A percentile compares a stretch with the other conserved stretches of the same genome.
phyloP scores from a whole-genome alignment of 2,888 invertebrate genomes.

The Blastobasis adustella region DNA sequence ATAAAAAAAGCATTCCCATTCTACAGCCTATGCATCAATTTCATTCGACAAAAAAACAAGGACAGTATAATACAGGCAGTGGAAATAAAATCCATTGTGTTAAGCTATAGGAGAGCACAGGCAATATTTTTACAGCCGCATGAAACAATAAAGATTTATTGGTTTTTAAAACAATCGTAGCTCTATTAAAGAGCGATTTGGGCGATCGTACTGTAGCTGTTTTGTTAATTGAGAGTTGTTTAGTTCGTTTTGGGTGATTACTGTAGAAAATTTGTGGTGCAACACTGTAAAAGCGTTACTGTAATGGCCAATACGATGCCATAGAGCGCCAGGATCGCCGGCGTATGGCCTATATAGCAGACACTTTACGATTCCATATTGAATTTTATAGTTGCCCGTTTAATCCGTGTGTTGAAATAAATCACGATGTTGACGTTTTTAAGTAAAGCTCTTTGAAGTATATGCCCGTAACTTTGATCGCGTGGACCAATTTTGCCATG shows the following conservation, averaged over 20 bases:
- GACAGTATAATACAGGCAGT: conserved; percentile 4
- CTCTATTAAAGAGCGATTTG: too few species aligned
- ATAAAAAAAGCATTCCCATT: conserved; percentile 19
- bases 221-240: too few species aligned
- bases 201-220: too few species aligned
- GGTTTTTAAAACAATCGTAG: conserved; percentile 24
- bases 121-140: conserved; percentile 36
- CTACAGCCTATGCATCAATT: conserved; percentile 27
- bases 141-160: conserved; percentile 34
- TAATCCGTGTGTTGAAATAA: background rate
- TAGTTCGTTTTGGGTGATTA: too few species aligned
- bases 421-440: background rate
- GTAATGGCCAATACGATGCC: too few species aligned
- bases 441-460: background rate
- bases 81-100: conserved; percentile 37
- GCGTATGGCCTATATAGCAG: too few species aligned
- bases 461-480: background rate
- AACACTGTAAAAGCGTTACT: too few species aligned
- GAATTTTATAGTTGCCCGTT: background rate
- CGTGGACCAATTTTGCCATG: background rate
- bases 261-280: too few species aligned
- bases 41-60: conserved; percentile 17
- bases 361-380: background rate
- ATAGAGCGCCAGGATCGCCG: too few species aligned
- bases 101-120: conserved; percentile 20